Base-by-base conservation (phyloP, 2,797 vertebrate species). In the Erethizon dorsatum region DNA sequence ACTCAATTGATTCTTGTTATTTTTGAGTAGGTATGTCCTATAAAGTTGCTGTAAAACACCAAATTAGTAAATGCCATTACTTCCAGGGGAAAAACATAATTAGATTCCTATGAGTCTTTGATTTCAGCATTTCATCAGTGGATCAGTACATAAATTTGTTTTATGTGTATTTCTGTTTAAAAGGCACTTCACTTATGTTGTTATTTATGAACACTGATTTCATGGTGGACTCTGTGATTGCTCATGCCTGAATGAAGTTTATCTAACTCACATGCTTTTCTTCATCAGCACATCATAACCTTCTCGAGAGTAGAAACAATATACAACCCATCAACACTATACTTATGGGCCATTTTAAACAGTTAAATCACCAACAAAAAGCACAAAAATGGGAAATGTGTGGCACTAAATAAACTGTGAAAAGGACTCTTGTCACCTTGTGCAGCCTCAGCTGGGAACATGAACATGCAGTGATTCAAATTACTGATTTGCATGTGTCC, bases 151-250 rank as follows among this genome's bases (percentile, higher is more conserved):
- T 67, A 63, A 45, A 12, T 50, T 77, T n/a, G 54, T 33, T 80
- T 91, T 79, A 47, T 13, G 17, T 85, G 41, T 75, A 31, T 78
- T 88, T 92, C 59, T 88, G 11, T 82, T 90, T 59, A 41, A 95
- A 85, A 57, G 47, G 50, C 63, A 18, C 15, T 37, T 59, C 17
- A 82, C 52, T 83, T 75, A 88, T 22, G 1, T 37, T 85, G 6
- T 88, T 90, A 61, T 77, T 94, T 14, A 14, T 67, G 86, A 45
- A 47, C 45, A 20, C 20, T 57, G 20, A 67, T 41, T 26, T 92
- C 33, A 87, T 6, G 69, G 28, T 9, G 33, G 20, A 15, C 9
- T 24, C 12, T 50, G 33, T 33, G 26, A 5, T 65, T 26, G 31
- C 50, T 75, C 41, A 50, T 10, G 6, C 14, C n/a, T 69, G 20